Percentiles rank a stretch among this genome's conserved stretches.
Evolutionary conservation across 2,888 invertebrate genomes (phyloP).

Genomic region (Drosophila siamana): DNA sequence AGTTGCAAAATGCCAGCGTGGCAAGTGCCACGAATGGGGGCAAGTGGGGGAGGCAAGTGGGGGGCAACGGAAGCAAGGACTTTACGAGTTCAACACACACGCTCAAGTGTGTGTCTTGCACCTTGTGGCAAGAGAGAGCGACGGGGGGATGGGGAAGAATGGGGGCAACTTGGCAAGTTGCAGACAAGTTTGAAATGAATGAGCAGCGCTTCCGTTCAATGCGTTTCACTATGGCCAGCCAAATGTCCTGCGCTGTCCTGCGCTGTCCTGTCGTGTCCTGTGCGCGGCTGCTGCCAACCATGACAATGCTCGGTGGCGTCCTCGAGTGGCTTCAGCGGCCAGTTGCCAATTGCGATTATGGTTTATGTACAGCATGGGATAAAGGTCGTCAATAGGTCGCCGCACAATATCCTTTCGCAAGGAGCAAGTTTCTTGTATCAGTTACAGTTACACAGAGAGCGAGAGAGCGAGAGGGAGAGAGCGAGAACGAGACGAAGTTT

Average conservation of each 20-base stretch:
- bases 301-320: conserved; percentile 74
- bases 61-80: conserved; percentile 68
- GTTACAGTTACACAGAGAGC: conserved; percentile 49
- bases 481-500: too few species aligned
- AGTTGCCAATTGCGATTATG: conserved; percentile 84
- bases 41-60: conserved; percentile 7
- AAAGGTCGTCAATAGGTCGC: conserved; percentile 85
- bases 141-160: neutral
- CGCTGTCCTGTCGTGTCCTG: conserved; percentile 21
- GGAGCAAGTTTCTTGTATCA: conserved; percentile 72
- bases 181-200: conserved; percentile 84
- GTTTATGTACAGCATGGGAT: conserved; percentile 81
- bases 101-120: conserved; percentile 50
- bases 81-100: conserved; percentile 44
- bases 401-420: conserved; percentile 44
- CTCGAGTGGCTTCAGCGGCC: conserved; percentile 63
- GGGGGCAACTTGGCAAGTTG: conserved; percentile 78
- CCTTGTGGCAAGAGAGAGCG: conserved; percentile 26
- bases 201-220: conserved; percentile 82
- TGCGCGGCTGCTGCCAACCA: conserved; percentile 57
- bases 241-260: conserved; percentile 30
- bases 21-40: neutral
- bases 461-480: neutral
- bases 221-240: conserved; percentile 59
- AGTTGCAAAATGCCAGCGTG: conserved; percentile 75